Percentiles rank a stretch among this genome's conserved stretches.
These are phyloP conservation scores for Zeuzera pyrina DNA, from an alignment of 2,888 invertebrate genomes.

Conservation along the genomic window DNA sequence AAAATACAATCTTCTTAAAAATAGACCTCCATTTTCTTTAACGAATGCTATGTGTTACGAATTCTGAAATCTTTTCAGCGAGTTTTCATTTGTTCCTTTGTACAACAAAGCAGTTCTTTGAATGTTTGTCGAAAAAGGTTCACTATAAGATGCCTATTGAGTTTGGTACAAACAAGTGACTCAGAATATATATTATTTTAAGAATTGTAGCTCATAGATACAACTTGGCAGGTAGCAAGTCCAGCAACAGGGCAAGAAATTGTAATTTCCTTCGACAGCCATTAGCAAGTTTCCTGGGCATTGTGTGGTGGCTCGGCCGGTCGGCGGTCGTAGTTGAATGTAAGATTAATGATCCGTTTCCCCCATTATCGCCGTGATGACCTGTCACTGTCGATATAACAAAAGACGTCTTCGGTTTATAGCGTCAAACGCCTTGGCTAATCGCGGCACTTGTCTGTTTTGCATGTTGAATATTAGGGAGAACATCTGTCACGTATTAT, in stretches of 20 bases:
- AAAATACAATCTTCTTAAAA: too few species aligned
- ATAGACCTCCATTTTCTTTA: too few species aligned
- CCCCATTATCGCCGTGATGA: conserved; percentile 40
- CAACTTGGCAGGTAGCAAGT: conserved; percentile 1
- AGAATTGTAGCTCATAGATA: not conserved
- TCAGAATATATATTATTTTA: not conserved
- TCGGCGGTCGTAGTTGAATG: conserved; percentile 47
- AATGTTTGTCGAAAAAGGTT: conserved; percentile 18
- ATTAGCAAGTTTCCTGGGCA: conserved; percentile 52
- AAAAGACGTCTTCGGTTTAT: conserved; percentile 30
- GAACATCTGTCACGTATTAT: too few species aligned
- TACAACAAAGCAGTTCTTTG: conserved; percentile 15
- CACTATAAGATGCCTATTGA: conserved; percentile 26
- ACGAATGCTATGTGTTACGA: conserved; percentile 6
- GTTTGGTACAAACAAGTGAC: conserved; percentile 20
- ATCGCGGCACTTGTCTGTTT: too few species aligned
- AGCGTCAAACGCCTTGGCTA: conserved; percentile 31
- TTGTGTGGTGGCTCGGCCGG: conserved; percentile 30
- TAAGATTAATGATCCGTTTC: conserved; percentile 56
- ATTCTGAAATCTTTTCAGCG: conserved; percentile 10
- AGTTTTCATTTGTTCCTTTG: conserved; percentile 19
- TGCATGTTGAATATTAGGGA: too few species aligned
- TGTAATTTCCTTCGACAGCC: conserved; percentile 52
- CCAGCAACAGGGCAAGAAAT: conserved; percentile 36
- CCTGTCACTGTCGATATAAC: conserved; percentile 41